Base-by-base conservation (phyloP, 2,113 vertebrate species). In the Macaca mulatta region DNA sequence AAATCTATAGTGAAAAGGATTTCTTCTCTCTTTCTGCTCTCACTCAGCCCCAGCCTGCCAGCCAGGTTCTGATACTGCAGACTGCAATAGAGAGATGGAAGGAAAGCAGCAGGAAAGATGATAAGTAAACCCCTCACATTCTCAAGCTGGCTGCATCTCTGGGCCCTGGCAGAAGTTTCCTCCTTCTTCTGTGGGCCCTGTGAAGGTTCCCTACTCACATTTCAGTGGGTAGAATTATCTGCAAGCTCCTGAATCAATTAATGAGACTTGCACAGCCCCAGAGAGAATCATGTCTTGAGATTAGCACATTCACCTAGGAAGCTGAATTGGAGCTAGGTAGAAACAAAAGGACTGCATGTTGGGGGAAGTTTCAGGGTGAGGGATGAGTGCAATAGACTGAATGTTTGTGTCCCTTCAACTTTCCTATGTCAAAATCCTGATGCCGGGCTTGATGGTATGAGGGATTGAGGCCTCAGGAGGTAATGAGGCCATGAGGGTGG, bases 401-500 rank as follows among this genome's bases (percentile, higher is more conserved):
- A 12, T 52, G 35, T 50, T 17, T 27, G 45, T 22, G 6, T 22
- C 38, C 12, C 6, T 12, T 9, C 7, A 2, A 7, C 30, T 50
- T 17, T 23, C 10, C 2, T 22, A n/a, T 2, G 43, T 86, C 48
- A 13, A 16, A 50, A 14, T 30, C 35, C 23, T 22, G 12, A 38
- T 23, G 4, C 35, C 45, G 0, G 8, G 35, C 1, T n/a, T 38
- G 23, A n/a, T 55, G 35, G 4, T 40, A 27, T 30, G 5, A n/a
- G 35, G 35, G 59, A 11, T 6, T 35, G 27, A 32, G 48, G 48
- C 78, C 10, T n/a, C 5, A 1, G 18, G 78, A 84, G 25, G 69
- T 23, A 10, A n/a, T 85, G 22, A 35, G 20, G 30, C 43, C 25
- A 13, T 5, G 30, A 35, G 30, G 11, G 11, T 55, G 4, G 86